phyloP scores from a whole-genome alignment of 2,888 invertebrate genomes.

The Aphrophora alni region DNA sequence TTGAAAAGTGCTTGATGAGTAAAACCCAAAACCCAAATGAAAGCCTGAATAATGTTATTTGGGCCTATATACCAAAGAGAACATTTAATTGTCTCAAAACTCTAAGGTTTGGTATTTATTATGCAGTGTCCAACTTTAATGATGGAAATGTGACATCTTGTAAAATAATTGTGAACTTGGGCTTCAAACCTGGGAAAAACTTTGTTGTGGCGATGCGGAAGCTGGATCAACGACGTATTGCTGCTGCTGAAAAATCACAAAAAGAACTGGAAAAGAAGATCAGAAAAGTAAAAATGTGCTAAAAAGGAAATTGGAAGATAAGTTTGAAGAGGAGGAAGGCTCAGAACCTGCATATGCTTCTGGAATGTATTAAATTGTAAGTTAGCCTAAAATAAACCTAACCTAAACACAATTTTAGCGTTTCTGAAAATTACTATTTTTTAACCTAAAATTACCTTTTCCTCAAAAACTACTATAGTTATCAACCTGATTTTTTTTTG shows the following conservation, averaged over 20 bases:
- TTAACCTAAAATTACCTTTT: too few species aligned
- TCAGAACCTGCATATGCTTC: constrained; percentile 13
- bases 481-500: too few species aligned
- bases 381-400: too few species aligned
- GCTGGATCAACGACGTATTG: constrained; percentile 7
- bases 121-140: constrained; percentile 36
- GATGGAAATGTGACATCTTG: constrained; percentile 26
- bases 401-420: too few species aligned
- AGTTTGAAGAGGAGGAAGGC: constrained; percentile 25
- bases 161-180: constrained; percentile 12
- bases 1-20: constrained; percentile 30
- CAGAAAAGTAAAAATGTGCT: constrained; percentile 12
- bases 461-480: too few species aligned
- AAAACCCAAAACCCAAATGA: constrained; percentile 34
- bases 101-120: constrained; percentile 33
- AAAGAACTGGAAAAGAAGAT: constrained; percentile 19
- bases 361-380: constrained; percentile 9
- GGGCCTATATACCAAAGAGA: constrained; percentile 37
- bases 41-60: constrained; percentile 25
- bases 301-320: constrained; percentile 25
- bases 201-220: constrained; percentile 3
- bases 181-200: constrained; percentile 25
- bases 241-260: constrained; percentile 13
- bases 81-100: constrained; percentile 28
- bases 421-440: too few species aligned